Evolutionary conservation across 2,888 invertebrate species (phyloP), one percentile per base, ranked within the genome.

Genomic region (Zaprionus bogoriensis): DNA sequence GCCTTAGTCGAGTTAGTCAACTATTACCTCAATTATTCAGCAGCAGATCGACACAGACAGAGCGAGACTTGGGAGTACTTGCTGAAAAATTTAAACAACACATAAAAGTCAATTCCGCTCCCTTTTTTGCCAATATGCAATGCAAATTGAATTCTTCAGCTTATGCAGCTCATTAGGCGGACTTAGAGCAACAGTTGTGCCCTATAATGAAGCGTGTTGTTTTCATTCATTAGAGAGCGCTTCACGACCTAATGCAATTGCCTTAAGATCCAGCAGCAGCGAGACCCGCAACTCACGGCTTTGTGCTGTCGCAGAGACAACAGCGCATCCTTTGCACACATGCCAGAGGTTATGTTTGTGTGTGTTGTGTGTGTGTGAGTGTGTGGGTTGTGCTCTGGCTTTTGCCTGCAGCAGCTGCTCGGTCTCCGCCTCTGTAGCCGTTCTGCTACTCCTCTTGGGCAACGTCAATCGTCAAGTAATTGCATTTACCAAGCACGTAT

Each of bases 401-500:
- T 22, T 41, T 55, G 47, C 32, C 44, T 39, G 14, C 9, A 41
- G 39, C 50, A n/a, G 20, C 20, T 39, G 39, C 48, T 32, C n/a
- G n/a, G n/a, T n/a, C n/a, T n/a, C 30, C 3, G 44, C 46, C 57
- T 52, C 41, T 39, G 41, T 38, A 45, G n/a, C 27, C 36, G 10
- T n/a, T n/a, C 38, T 46, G 36, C 10, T 39, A 9, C 61, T 42
- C 28, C 32, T 45, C 47, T 58, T 68, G 41, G 63, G 46, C 57
- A 53, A 69, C 73, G 75, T 82, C 83, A 85, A 82, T 82, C 77
- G 83, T 64, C 85, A 79, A 82, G 82, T 85, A 82, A 82, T 82
- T 82, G 85, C 85, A 85, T 82, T 82, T 82, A 75, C 82, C 80
- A 69, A 65, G 82, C 82, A 82, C 82, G 82, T 82, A 82, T 85